Percentiles rank a stretch among this genome's conserved stretches.
These are phyloP conservation scores for Maccullochella peelii DNA, from an alignment of 2,113 vertebrate genomes.

Conservation along the genomic window DNA sequence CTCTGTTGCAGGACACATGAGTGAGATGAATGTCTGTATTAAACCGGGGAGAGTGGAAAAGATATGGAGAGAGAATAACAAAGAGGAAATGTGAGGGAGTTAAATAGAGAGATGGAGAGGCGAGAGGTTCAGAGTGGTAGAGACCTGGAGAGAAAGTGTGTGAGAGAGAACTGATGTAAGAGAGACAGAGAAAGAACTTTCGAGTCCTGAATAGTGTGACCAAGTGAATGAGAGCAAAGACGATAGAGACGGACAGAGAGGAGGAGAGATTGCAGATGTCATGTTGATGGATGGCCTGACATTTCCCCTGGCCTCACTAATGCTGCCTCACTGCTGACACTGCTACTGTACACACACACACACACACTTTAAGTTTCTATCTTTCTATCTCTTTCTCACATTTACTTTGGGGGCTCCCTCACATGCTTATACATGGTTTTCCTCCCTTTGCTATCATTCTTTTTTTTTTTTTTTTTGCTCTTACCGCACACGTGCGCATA, in stretches of 20 bases:
- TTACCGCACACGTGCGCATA: not conserved
- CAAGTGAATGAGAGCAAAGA: slow-evolving; percentile 33
- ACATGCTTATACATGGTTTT: not conserved
- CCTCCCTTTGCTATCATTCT: not conserved
- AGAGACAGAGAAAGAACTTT: slow-evolving; percentile 13
- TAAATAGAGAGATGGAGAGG: slow-evolving; percentile 16
- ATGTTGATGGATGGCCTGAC: slow-evolving; percentile 71
- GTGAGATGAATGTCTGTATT: slow-evolving; percentile 45
- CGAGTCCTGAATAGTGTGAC: slow-evolving; percentile 30
- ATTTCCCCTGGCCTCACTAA: slow-evolving; percentile 46
- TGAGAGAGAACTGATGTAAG: not conserved
- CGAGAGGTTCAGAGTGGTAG: slow-evolving; percentile 13
- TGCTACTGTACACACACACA: slow-evolving; percentile 36
- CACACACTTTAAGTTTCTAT: slow-evolving; percentile 29
- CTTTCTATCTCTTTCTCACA: slow-evolving; percentile 19
- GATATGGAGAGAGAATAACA: slow-evolving; percentile 10
- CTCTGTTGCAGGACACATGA: not conserved
- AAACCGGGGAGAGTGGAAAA: not conserved
- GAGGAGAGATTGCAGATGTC: slow-evolving; percentile 64
- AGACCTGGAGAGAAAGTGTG: not conserved
- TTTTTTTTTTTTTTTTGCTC: not conserved
- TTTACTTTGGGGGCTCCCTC: slow-evolving; percentile 11
- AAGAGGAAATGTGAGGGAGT: slow-evolving; percentile 21
- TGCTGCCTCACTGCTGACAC: slow-evolving; percentile 61
- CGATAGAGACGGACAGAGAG: slow-evolving; percentile 39